Evolutionary conservation across 2,797 vertebrate species (phyloP).

Genomic region (Lagocephalus sceleratus): DNA sequence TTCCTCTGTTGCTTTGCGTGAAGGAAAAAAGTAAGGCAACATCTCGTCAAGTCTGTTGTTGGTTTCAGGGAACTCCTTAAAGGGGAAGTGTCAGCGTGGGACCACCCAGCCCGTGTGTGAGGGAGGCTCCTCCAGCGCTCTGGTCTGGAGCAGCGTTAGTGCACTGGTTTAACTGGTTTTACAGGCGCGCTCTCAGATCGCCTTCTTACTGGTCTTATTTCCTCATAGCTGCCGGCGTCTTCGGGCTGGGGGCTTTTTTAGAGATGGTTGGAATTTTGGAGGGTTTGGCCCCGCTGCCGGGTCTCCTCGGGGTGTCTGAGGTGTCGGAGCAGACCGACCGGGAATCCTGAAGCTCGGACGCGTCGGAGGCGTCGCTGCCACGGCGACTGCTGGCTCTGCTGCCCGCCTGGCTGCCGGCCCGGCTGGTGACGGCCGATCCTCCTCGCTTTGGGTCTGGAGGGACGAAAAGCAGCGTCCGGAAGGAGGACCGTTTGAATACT

Average conservation of each 20-base stretch:
- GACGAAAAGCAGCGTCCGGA: too few relatives aligned
- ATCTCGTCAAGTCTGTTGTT: constrained; percentile 51
- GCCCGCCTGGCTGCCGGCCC: constrained; percentile 88
- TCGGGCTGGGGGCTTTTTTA: constrained; percentile 89
- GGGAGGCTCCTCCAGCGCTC: not conserved
- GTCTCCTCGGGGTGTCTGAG: constrained; percentile 88
- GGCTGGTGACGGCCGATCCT: constrained; percentile 76
- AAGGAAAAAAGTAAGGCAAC: constrained; percentile 77
- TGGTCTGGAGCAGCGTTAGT: constrained; percentile 12
- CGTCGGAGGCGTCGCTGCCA: constrained; percentile 93
- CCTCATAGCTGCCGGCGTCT: constrained; percentile 80
- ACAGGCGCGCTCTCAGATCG: constrained; percentile 17
- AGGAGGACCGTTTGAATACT: too few relatives aligned
- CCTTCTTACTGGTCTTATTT: constrained; percentile 73
- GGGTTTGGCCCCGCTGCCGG: constrained; percentile 77
- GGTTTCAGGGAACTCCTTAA: constrained; percentile 45
- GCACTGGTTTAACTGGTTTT: constrained; percentile 27
- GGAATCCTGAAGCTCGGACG: constrained; percentile 89
- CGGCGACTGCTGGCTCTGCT: constrained; percentile 90
- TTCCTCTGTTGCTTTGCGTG: constrained; percentile 32
- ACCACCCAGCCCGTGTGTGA: constrained; percentile 10
- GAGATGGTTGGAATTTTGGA: constrained; percentile 98
- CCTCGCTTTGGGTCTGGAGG: constrained; percentile 85
- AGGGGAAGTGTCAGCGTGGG: constrained; percentile 39
- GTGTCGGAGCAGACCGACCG: constrained; percentile 93